Evolutionary conservation across 2,888 invertebrate genomes (phyloP).

Genomic region (Isoperla grammatica): DNA sequence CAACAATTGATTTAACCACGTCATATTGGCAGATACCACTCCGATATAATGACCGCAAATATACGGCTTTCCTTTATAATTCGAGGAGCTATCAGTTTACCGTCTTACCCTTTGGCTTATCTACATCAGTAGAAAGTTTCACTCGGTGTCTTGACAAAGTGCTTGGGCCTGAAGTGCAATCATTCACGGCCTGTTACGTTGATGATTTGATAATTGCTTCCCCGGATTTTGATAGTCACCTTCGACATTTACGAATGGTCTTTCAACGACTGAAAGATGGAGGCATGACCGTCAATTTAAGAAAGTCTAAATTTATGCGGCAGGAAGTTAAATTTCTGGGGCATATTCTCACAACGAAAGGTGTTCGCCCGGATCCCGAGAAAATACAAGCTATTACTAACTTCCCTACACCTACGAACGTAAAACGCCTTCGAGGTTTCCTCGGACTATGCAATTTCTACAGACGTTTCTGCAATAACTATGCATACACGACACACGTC

Average conservation of each 20-base stretch:
- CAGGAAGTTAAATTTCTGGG: slow-evolving; percentile 9
- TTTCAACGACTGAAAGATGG: neutral
- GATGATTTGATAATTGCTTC: neutral
- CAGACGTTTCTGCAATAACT: neutral
- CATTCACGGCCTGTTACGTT: neutral
- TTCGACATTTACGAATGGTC: neutral
- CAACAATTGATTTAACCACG: neutral
- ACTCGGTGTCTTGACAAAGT: neutral
- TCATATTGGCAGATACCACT: slow-evolving; percentile 36
- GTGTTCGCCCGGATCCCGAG: neutral
- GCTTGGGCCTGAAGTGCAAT: neutral
- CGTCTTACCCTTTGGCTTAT: slow-evolving; percentile 37
- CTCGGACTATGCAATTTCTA: neutral
- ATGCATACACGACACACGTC: too few relatives aligned
- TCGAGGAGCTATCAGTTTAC: slow-evolving; percentile 34
- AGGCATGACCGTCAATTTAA: slow-evolving; percentile 1
- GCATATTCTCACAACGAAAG: neutral
- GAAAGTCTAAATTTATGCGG: neutral
- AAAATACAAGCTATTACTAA: neutral
- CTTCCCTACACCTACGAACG: slow-evolving; percentile 3
- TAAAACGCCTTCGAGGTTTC: neutral
- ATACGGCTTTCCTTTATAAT: slow-evolving; percentile 33
- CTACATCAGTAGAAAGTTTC: slow-evolving; percentile 27
- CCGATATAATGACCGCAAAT: slow-evolving; percentile 27
- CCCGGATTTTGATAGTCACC: neutral